These are phyloP conservation scores for Eristalis arbustorum DNA, from an alignment of 2,888 invertebrate species.

Conservation along the genomic window DNA sequence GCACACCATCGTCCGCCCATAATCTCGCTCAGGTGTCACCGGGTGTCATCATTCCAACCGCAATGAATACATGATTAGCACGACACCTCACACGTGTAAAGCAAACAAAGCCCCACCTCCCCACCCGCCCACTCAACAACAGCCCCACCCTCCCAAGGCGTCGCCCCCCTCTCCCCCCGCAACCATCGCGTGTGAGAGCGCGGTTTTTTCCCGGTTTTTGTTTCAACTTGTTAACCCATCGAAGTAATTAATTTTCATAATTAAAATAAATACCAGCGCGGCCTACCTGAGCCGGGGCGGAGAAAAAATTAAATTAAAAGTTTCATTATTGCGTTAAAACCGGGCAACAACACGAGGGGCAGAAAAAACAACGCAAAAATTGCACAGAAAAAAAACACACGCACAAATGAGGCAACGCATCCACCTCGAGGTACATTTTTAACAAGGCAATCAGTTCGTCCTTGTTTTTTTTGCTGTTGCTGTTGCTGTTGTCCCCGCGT, in stretches of 20 bases:
- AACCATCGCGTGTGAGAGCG: background rate
- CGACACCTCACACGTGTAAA: background rate
- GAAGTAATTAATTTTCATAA: constrained; percentile 70
- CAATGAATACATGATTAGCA: background rate
- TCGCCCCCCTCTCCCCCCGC: background rate
- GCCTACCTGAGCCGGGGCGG: background rate
- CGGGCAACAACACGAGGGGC: background rate
- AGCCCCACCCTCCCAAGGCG: background rate
- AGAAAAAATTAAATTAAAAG: constrained; percentile 55
- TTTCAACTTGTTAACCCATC: constrained; percentile 24
- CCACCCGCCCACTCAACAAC: too few relatives aligned
- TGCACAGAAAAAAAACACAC: background rate
- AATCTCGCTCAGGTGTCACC: background rate
- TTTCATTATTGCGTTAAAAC: constrained; percentile 50
- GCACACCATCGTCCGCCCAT: background rate
- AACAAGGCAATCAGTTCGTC: constrained; percentile 46
- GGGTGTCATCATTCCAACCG: background rate
- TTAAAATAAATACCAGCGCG: constrained; percentile 60
- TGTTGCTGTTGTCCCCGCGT: background rate
- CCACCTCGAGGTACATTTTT: constrained; percentile 38
- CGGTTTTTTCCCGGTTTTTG: background rate
- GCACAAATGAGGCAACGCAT: background rate
- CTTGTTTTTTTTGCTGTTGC: background rate
- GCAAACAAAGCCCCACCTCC: background rate
- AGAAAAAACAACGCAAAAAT: background rate